These are phyloP conservation scores for Neoaliturus tenellus DNA, from an alignment of 2,888 invertebrate species.

Conservation along the genomic window DNA sequence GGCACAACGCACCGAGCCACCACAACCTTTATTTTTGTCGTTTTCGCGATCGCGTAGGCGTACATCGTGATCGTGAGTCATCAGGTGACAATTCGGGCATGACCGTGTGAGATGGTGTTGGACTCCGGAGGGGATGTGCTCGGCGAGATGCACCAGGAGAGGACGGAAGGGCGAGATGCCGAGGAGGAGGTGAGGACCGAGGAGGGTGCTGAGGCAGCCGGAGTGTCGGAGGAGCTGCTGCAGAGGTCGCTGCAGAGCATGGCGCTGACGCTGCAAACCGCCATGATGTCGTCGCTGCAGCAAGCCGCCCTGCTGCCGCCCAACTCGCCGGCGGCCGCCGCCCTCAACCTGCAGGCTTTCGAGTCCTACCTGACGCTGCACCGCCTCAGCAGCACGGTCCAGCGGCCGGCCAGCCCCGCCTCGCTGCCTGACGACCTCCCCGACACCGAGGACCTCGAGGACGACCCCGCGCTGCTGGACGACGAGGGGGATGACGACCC, in stretches of 20 bases:
- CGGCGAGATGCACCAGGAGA: constrained; percentile 53
- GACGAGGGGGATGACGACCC: constrained; percentile 75
- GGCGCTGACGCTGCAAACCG: constrained; percentile 88
- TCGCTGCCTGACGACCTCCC: constrained; percentile 68
- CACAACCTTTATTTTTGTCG: not conserved
- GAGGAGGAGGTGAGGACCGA: constrained; percentile 32
- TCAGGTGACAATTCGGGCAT: not conserved
- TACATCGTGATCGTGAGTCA: not conserved
- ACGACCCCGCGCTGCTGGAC: constrained; percentile 84
- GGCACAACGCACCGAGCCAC: not conserved
- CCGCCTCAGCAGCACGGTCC: constrained; percentile 76
- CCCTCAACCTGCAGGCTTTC: constrained; percentile 88
- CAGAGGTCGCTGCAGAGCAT: constrained; percentile 80
- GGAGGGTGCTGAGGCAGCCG: constrained; percentile 67
- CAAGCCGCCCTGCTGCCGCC: constrained; percentile 89
- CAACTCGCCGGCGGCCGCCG: constrained; percentile 89
- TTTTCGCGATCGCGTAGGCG: constrained; percentile 42
- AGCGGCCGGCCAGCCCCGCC: constrained; percentile 75
- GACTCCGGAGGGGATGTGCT: constrained; percentile 37
- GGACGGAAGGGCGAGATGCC: not conserved
- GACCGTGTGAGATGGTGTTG: constrained; percentile 33
- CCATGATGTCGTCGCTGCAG: constrained; percentile 89
- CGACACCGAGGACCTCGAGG: constrained; percentile 74
- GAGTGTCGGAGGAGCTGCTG: constrained; percentile 79
- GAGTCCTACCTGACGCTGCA: constrained; percentile 91